Percentiles rank a stretch among this genome's conserved stretches.
These are phyloP conservation scores for Platysteira castanea DNA, from an alignment of 2,113 vertebrate genomes.

Conservation along the genomic window DNA sequence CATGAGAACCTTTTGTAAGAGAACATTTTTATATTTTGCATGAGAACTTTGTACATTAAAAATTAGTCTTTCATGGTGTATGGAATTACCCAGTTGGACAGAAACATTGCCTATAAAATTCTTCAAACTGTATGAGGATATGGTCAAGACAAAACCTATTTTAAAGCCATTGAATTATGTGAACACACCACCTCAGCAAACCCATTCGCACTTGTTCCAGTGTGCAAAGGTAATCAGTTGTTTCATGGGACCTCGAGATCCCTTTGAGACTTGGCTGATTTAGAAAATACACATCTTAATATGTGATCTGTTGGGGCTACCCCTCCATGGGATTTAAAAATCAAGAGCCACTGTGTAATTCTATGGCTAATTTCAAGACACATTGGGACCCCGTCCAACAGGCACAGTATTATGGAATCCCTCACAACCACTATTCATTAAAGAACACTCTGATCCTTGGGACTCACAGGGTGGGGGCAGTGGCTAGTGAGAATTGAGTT, in stretches of 20 bases:
- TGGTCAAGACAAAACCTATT: not conserved
- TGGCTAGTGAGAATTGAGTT: not conserved
- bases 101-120: not conserved
- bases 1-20: not conserved
- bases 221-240: no score
- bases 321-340: not conserved
- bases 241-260: not conserved
- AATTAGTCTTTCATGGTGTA: not conserved
- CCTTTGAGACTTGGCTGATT: not conserved
- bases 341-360: not conserved
- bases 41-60: not conserved
- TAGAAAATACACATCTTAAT: not conserved
- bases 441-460: not conserved
- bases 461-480: fast-evolving
- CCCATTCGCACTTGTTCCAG: not conserved
- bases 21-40: not conserved
- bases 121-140: not conserved
- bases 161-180: not conserved
- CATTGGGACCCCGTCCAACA: not conserved
- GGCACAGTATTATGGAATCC: not conserved
- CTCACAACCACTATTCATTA: not conserved
- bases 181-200: not conserved
- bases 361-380: not conserved
- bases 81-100: not conserved
- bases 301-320: fast-evolving